phyloP scores from a whole-genome alignment of 2,888 invertebrate genomes.

The Muschampia plurimacula region DNA sequence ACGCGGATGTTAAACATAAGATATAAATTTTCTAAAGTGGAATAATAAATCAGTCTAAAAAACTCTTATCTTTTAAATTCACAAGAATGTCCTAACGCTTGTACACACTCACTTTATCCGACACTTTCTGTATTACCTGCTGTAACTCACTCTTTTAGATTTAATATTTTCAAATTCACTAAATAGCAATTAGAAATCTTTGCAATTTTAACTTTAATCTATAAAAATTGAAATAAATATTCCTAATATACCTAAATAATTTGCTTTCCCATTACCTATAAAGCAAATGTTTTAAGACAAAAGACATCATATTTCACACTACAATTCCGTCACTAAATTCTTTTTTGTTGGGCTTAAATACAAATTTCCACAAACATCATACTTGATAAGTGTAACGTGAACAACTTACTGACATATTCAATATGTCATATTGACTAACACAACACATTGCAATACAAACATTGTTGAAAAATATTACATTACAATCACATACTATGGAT shows the following conservation, averaged over 20 bases:
- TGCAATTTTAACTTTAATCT: not conserved
- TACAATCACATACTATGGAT: too few relatives aligned
- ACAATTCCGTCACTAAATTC: not conserved
- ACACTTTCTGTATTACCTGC: not conserved
- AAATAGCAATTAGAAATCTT: not conserved
- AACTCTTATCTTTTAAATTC: constrained; percentile 9
- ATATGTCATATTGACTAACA: too few relatives aligned
- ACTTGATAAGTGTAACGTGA: too few relatives aligned
- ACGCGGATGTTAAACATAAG: constrained; percentile 15
- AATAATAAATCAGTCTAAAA: constrained; percentile 17
- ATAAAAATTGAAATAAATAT: not conserved
- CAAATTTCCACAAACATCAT: not conserved
- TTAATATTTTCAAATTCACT: not conserved
- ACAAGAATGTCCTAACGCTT: constrained; percentile 1
- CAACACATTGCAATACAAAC: too few relatives aligned
- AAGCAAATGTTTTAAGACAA: too few relatives aligned
- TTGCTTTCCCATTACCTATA: too few relatives aligned
- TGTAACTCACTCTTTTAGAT: constrained; percentile 1
- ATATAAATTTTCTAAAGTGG: constrained; percentile 15
- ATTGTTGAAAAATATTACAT: too few relatives aligned
- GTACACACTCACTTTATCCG: not conserved
- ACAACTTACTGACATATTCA: too few relatives aligned
- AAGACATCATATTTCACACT: too few relatives aligned
- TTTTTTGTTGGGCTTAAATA: not conserved
- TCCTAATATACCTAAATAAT: not conserved